Base-by-base conservation (phyloP, 2,888 invertebrate genomes). In the Agonopterix arenella region DNA sequence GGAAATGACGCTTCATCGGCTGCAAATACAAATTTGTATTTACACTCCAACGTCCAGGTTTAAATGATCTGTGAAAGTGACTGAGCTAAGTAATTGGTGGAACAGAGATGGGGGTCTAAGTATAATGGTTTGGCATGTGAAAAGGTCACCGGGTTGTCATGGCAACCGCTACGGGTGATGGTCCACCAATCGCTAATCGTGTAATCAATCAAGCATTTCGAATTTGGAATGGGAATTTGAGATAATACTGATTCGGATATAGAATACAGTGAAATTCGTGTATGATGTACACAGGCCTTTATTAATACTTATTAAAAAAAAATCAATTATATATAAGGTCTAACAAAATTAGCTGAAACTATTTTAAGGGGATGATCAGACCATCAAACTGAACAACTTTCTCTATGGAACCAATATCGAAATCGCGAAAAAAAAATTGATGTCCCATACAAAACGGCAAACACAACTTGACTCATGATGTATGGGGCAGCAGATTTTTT, bases 201-300 rank as follows among this genome's bases (percentile, higher is more conserved):
- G 69, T 67, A 66, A 82, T 83, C 80, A 74, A 81, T 82, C 80
- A 78, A 73, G 62, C 60, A 62, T 68, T 75, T 61, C 58, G 59
- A 62, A 68, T 64, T 60, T 61, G 62, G 59, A 61, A 54, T 49
- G 49, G 52, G 55, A 55, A 55, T 44, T 41, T 36, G 43, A 37
- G 48, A 28, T 28, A 28, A 28, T 28, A 28, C 28, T 28, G 28
- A 28, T 28, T 28, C 7, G 28, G 7, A 28, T 28, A 28, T 28
- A 28, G 5, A 28, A 28, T 28, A 28, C 28, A 1, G 5, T 5
- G 18, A 18, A 18, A 18, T 18, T 18, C 18, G 4, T 28, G 28
- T 28, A 28, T 28, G 28, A 4, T 28, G 7, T 28, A 4, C 1
- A 28, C 28, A 28, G 28, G 7, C 28, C 28, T 28, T 28, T 28